Base-by-base conservation (phyloP, 2,888 invertebrate species). In the Abrostola triplasia region DNA sequence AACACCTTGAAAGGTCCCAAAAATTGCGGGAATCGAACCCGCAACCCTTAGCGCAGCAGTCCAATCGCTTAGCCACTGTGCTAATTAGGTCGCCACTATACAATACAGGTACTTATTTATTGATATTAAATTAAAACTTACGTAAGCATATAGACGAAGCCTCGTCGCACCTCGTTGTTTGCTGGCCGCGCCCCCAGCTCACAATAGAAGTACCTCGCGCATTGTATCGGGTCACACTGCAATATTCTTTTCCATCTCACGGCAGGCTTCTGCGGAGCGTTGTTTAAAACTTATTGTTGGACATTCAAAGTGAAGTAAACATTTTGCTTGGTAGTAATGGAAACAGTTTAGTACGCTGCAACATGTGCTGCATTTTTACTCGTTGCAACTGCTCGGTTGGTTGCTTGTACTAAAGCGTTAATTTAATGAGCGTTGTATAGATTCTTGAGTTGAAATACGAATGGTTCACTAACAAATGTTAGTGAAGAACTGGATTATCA, bases 241-340 rank as follows among this genome's bases (percentile, higher is more conserved):
- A 93, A 81, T 79, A 94, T 93, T 82, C 88, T 89, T 74, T 87
- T 90, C 94, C 94, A 94, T 80, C 92, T 84, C 35, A 94, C 94
- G 67, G 84, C 87, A 7, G 90, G 88, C 70, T 85, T 90, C 94
- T 94, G 79, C 11, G 40, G 52, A 72, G 9, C 44, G 36, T 62
- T 72, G 56, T 72, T 70, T 35, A 77, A 65, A 74, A 79, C 61
- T 64, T 71, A 65, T 77, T 77, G 67, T 70, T 61, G 55, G 52
- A 65, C 54, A 72, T 72, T 69, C 50, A 67, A 76, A 64, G 55
- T 60, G 24, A 67, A 78, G 57, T 59, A 52, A 72, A 61, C 58
- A 41, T 67, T 58, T 6, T 53, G 44, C 38, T 69, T 48, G 40
- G n/a, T 58, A 40, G 50, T 63, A 65, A 74, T 71, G 54, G 55